A percentile compares a stretch with the other conserved stretches of the same genome.
Evolutionary conservation across 2,888 invertebrate species (phyloP).

Genomic region (Aphelenchoides bicaudatus): DNA sequence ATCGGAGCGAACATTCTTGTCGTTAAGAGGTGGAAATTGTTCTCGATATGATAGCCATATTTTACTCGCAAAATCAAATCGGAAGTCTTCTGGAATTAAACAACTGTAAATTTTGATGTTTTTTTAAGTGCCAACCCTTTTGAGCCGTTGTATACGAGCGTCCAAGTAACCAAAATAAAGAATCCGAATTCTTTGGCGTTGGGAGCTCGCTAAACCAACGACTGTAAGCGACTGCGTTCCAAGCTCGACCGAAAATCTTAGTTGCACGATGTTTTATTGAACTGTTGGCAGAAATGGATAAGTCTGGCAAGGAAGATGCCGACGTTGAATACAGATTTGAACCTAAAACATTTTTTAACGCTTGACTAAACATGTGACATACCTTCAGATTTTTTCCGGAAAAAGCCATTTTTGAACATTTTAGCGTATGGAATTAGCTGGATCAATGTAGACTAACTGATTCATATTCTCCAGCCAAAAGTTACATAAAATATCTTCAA

Average conservation of each 20-base stretch:
- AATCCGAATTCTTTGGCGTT: neutral
- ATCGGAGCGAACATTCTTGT: conserved; percentile 71
- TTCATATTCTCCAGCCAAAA: no score
- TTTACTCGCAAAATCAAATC: conserved; percentile 41
- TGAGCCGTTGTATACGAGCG: neutral
- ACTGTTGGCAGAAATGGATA: no score
- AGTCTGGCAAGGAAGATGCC: no score
- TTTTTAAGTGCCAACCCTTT: neutral
- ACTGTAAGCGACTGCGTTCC: neutral
- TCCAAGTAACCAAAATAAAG: conserved; percentile 1
- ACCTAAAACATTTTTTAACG: no score
- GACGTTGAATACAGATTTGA: no score
- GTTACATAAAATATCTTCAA: no score
- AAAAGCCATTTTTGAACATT: no score
- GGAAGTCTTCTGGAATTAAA: conserved; percentile 26
- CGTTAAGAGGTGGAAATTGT: conserved; percentile 36
- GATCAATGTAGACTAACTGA: no score
- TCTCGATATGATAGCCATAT: conserved; percentile 72
- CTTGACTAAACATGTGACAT: no score
- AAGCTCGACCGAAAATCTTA: neutral
- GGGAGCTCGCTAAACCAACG: conserved; percentile 9
- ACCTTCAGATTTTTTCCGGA: no score
- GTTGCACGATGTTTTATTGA: neutral
- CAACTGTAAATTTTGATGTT: no score
- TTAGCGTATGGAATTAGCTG: no score